These are phyloP conservation scores for Leptodirus hochenwartii DNA, from an alignment of 2,888 invertebrate species.

Conservation along the genomic window DNA sequence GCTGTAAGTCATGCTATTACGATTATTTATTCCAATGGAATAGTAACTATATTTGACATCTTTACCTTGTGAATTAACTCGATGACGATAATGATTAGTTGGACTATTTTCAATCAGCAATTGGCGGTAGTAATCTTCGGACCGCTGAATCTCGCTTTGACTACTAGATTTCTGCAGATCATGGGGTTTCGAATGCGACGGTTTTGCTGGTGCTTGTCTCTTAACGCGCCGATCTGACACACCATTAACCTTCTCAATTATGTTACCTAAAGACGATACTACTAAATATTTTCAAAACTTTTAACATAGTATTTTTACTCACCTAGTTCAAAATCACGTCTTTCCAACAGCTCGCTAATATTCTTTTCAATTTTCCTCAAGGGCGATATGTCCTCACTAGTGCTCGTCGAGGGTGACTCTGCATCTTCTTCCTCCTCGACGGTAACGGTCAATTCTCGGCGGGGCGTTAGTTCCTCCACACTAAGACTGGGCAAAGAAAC, in stretches of 20 bases:
- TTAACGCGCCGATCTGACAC: no score
- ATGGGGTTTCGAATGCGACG: conserved; percentile 26
- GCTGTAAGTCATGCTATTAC: no score
- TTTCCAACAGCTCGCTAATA: conserved; percentile 46
- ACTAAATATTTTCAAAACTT: neutral
- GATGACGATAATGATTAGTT: conserved; percentile 19
- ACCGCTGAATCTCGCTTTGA: conserved; percentile 38
- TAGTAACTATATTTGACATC: no score
- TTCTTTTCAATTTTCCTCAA: conserved; percentile 53
- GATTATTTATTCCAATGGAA: no score
- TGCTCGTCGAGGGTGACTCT: conserved; percentile 31
- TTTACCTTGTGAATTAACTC: no score
- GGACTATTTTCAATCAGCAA: conserved; percentile 29
- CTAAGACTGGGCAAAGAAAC: conserved; percentile 47
- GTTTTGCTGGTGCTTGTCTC: conserved; percentile 20
- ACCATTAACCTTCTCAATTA: no score
- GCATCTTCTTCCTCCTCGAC: conserved; percentile 56
- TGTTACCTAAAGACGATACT: no score
- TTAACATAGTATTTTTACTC: neutral
- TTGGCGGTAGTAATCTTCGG: conserved; percentile 25
- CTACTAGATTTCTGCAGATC: conserved; percentile 43
- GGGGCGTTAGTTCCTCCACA: conserved; percentile 38
- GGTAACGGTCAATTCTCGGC: conserved; percentile 47
- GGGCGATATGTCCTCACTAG: conserved; percentile 44
- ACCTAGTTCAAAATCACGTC: conserved; percentile 23